These are phyloP conservation scores for Aplodontia rufa DNA, from an alignment of 2,113 vertebrate genomes.

Conservation along the genomic window DNA sequence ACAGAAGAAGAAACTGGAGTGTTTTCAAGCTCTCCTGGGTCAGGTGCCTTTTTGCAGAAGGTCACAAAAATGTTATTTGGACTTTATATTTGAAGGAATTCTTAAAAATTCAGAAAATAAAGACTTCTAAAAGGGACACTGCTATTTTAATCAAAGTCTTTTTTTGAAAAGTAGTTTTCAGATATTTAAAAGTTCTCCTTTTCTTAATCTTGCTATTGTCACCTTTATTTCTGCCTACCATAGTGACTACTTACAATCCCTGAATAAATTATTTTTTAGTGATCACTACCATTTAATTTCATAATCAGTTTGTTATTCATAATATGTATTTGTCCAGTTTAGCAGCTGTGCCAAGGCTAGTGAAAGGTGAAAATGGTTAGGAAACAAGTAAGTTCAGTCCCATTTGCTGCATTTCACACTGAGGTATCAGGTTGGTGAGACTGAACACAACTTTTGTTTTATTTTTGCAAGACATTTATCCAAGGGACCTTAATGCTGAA, in stretches of 20 bases:
- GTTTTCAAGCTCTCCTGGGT: background rate
- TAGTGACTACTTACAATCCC: background rate
- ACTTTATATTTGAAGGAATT: background rate
- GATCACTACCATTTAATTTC: background rate
- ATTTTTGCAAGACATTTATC: background rate
- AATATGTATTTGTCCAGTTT: background rate
- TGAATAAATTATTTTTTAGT: background rate
- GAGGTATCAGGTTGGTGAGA: background rate
- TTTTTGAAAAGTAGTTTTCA: background rate
- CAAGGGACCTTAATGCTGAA: background rate
- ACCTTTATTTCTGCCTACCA: background rate
- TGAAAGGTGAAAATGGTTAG: background rate
- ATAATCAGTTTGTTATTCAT: background rate
- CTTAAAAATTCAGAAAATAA: background rate
- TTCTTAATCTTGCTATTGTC: background rate
- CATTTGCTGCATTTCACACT: background rate
- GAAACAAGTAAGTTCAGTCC: background rate
- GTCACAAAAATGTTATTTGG: background rate
- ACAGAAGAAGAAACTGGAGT: background rate
- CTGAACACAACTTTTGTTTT: background rate
- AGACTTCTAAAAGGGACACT: background rate
- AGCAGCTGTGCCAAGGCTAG: background rate
- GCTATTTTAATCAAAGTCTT: background rate
- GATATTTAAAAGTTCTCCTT: background rate
- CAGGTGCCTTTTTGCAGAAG: background rate